A percentile compares a stretch with the other conserved stretches of the same genome.
phyloP scores from a whole-genome alignment of 2,113 vertebrate species.

The Phocoena phocoena region DNA sequence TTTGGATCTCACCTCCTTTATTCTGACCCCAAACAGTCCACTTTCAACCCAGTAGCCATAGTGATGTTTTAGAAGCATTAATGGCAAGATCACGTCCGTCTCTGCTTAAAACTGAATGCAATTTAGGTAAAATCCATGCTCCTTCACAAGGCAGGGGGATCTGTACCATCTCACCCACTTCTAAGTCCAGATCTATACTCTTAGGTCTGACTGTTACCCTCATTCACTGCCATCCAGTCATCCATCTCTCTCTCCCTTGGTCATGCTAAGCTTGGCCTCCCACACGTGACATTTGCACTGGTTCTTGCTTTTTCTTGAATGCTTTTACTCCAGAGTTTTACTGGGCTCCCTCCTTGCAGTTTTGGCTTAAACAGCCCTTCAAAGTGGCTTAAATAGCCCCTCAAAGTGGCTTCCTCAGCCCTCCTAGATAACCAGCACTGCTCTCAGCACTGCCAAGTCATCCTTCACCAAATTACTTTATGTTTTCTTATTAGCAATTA shows the following conservation, averaged over 20 bases:
- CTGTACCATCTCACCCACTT: not conserved
- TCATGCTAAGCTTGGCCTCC: not conserved
- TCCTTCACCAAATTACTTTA: not conserved
- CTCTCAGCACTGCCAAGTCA: not conserved
- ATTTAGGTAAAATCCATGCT: not conserved
- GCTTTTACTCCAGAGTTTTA: not conserved
- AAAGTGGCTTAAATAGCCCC: not conserved
- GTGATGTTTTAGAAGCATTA: not conserved
- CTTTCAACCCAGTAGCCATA: not conserved
- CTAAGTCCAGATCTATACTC: not conserved
- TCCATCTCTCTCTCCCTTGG: not conserved
- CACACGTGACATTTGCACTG: not conserved
- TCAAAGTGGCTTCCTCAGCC: not conserved
- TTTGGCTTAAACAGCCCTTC: not conserved
- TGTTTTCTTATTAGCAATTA: not conserved
- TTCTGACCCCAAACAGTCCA: not conserved
- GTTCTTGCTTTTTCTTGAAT: not conserved
- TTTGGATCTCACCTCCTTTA: not conserved
- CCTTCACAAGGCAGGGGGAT: not conserved
- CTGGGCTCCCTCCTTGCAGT: not conserved
- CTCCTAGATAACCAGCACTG: not conserved
- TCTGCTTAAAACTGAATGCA: not conserved
- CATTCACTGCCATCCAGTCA: fast-evolving
- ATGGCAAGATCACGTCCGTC: not conserved
- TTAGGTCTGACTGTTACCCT: not conserved